Evolutionary conservation across 2,113 vertebrate species (phyloP).

Genomic region (Seriola dumerili): DNA sequence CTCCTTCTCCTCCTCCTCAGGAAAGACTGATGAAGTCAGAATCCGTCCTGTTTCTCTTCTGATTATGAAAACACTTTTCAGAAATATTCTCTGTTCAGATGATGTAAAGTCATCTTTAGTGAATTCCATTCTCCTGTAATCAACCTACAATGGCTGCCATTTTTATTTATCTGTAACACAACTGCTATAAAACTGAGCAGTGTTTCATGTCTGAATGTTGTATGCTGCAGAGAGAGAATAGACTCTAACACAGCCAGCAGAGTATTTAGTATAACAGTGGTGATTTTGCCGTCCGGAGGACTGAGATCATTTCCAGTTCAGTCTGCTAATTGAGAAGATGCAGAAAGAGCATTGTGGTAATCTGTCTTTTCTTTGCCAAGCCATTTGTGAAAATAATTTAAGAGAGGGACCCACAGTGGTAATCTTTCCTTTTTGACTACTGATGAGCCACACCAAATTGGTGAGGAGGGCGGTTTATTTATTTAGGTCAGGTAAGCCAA

Average conservation of each 20-base stretch:
- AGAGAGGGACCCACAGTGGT: constrained; percentile 39
- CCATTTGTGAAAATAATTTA: constrained; percentile 52
- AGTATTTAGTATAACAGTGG: constrained; percentile 24
- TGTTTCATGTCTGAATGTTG: constrained; percentile 23
- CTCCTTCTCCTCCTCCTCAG: neutral
- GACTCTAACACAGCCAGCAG: neutral
- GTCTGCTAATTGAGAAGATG: constrained; percentile 13
- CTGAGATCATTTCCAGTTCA: constrained; percentile 43
- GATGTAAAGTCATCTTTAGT: neutral
- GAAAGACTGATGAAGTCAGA: neutral
- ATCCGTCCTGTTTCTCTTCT: neutral
- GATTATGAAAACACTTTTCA: neutral
- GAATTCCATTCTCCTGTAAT: constrained; percentile 5
- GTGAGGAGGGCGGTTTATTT: constrained; percentile 15
- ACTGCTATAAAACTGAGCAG: constrained; percentile 8
- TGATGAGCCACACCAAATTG: constrained; percentile 34
- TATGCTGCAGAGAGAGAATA: neutral
- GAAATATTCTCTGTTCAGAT: neutral
- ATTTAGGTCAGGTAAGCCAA: constrained; percentile 9
- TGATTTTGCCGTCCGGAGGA: constrained; percentile 11
- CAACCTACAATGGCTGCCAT: neutral
- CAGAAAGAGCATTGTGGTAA: constrained; percentile 23
- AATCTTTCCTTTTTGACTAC: constrained; percentile 47
- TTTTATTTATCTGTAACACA: constrained; percentile 23
- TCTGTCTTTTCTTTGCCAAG: constrained; percentile 42